phyloP scores from a whole-genome alignment of 1,140 invertebrate genomes.

The Penaeus japonicus region DNA sequence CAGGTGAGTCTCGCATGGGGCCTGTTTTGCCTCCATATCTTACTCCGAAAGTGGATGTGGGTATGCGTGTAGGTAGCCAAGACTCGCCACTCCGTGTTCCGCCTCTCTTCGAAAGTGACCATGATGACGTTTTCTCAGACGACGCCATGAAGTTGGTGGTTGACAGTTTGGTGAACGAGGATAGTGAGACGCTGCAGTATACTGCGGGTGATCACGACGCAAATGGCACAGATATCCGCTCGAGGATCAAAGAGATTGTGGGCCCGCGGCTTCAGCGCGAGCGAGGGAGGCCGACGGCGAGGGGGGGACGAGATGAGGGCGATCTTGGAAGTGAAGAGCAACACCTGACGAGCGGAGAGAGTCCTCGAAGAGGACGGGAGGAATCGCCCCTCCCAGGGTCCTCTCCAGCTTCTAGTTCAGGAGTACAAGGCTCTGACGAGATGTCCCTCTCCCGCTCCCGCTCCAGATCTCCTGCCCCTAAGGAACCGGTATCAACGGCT shows the following conservation, averaged over 20 bases:
- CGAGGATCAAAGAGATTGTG: slow-evolving; percentile 49
- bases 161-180: background rate
- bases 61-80: background rate
- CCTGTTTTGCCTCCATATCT: background rate
- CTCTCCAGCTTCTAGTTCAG: slow-evolving; percentile 49
- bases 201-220: background rate
- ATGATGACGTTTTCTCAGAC: background rate
- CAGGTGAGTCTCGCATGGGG: background rate
- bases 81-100: slow-evolving; percentile 35
- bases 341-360: background rate
- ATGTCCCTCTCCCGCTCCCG: slow-evolving; percentile 44
- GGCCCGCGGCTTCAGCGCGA: slow-evolving; percentile 31
- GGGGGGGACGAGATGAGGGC: background rate
- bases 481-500: slow-evolving; percentile 23
- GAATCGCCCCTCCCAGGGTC: slow-evolving; percentile 46
- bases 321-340: background rate
- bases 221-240: slow-evolving; percentile 28
- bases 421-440: slow-evolving; percentile 46
- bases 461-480: slow-evolving; percentile 28
- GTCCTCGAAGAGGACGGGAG: slow-evolving; percentile 9
- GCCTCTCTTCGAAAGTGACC: slow-evolving; percentile 2
- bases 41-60: background rate
- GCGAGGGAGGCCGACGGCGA: background rate
- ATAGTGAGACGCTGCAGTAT: background rate
- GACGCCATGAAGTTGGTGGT: background rate